phyloP scores from a whole-genome alignment of 2,113 vertebrate species.

The Anolis sagrei region DNA sequence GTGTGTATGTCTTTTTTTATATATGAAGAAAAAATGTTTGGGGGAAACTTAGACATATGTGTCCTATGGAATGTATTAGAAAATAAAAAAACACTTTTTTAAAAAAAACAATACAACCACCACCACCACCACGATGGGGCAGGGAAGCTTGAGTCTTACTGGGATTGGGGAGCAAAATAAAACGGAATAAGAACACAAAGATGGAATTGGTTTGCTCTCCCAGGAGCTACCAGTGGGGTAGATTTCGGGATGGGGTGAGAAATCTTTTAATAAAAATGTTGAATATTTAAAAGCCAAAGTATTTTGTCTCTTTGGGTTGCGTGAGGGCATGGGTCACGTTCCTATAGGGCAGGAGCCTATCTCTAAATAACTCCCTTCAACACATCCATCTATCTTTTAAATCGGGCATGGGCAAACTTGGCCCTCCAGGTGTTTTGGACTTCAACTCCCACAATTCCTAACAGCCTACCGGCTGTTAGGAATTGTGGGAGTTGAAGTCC shows the following conservation, averaged over 20 bases:
- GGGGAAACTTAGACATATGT: constrained; percentile 44
- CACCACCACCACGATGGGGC: neutral
- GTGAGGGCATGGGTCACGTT: neutral
- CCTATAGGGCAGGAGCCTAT: neutral
- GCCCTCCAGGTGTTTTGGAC: too few species aligned
- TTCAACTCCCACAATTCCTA: too few species aligned
- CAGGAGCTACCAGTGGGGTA: neutral
- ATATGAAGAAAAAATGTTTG: constrained; percentile 52
- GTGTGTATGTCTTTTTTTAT: constrained; percentile 43
- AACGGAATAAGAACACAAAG: neutral
- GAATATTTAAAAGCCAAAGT: constrained; percentile 48
- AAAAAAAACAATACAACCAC: constrained; percentile 13
- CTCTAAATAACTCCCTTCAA: neutral
- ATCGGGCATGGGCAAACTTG: too few species aligned
- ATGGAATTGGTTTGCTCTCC: neutral
- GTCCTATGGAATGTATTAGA: constrained; percentile 65
- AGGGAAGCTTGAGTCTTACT: constrained; percentile 18
- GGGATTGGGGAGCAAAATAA: neutral
- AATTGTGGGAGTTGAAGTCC: too few species aligned
- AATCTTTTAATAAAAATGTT: constrained; percentile 47
- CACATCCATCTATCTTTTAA: too few species aligned
- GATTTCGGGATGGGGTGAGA: constrained; percentile 16
- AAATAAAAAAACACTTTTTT: constrained; percentile 45
- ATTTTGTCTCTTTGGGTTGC: neutral
- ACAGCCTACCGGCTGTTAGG: too few species aligned